Evolutionary conservation across 2,888 invertebrate genomes (phyloP).

Genomic region (Sacculina carcini): DNA sequence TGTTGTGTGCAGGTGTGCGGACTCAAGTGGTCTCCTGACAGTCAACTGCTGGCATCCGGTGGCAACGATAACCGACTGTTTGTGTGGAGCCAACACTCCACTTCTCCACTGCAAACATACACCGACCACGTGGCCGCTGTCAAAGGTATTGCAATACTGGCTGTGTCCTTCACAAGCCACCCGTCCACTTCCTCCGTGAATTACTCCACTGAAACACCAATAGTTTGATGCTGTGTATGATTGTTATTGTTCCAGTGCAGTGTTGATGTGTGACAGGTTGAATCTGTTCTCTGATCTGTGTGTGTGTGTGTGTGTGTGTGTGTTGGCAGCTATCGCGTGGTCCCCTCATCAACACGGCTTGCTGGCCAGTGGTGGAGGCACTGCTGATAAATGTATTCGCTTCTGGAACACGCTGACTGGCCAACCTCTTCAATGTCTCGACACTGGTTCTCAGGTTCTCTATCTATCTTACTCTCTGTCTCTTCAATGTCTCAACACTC

Average conservation of each 20-base stretch:
- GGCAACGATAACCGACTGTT: slow-evolving; percentile 91
- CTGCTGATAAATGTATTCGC: slow-evolving; percentile 81
- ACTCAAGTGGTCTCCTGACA: slow-evolving; percentile 93
- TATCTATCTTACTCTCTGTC: too few relatives aligned
- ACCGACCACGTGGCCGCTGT: slow-evolving; percentile 90
- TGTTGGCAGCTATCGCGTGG: slow-evolving; percentile 67
- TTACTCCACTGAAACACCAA: too few relatives aligned
- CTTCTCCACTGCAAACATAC: slow-evolving; percentile 77
- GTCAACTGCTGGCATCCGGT: slow-evolving; percentile 86
- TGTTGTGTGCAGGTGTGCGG: slow-evolving; percentile 40
- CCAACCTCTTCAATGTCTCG: slow-evolving; percentile 92
- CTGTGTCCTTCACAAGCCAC: too few relatives aligned
- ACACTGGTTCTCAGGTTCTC: slow-evolving; percentile 95
- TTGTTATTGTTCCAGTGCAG: too few relatives aligned
- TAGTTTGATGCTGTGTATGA: too few relatives aligned
- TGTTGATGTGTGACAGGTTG: too few relatives aligned
- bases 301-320: too few relatives aligned
- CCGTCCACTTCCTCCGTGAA: not conserved
- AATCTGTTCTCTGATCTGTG: too few relatives aligned
- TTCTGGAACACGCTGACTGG: slow-evolving; percentile 98
- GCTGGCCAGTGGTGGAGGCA: slow-evolving; percentile 93
- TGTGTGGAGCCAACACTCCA: slow-evolving; percentile 68
- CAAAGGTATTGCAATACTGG: slow-evolving; percentile 30
- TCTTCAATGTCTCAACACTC: too few relatives aligned
- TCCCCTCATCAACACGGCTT: slow-evolving; percentile 95